phyloP scores from a whole-genome alignment of 35 echinoderm and acorn worm genomes.

The Patiria miniata region DNA sequence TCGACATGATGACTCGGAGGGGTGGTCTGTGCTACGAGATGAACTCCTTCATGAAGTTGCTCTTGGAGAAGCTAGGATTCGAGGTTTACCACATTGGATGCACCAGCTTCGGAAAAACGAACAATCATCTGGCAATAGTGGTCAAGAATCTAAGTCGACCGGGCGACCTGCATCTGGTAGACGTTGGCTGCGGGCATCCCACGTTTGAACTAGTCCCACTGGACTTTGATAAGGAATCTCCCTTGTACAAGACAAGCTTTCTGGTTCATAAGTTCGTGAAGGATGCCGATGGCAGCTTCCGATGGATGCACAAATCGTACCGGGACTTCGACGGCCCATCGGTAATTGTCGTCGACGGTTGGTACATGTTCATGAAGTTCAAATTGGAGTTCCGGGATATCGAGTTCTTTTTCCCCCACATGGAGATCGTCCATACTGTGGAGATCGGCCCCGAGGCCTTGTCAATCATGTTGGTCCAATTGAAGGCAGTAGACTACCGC shows the following conservation, averaged over 20 bases:
- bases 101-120: background rate
- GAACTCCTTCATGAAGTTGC: constrained; percentile 31
- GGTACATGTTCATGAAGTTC: too few relatives aligned
- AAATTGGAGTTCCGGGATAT: too few relatives aligned
- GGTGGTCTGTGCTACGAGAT: constrained; percentile 35
- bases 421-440: too few relatives aligned
- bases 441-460: too few relatives aligned
- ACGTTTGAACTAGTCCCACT: constrained; percentile 15
- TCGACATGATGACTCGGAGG: background rate
- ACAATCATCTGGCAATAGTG: constrained; percentile 7
- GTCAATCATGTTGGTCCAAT: too few relatives aligned
- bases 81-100: background rate
- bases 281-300: too few relatives aligned
- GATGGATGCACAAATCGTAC: too few relatives aligned
- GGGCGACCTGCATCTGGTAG: constrained; percentile 34
- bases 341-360: too few relatives aligned
- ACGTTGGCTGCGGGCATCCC: constrained; percentile 39
- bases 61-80: constrained; percentile 34
- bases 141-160: constrained; percentile 12
- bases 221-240: constrained; percentile 38
- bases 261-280: constrained; percentile 12
- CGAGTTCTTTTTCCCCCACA: too few relatives aligned
- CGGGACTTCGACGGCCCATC: too few relatives aligned
- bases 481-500: too few relatives aligned
- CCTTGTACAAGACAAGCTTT: constrained; percentile 21